Base-by-base conservation (phyloP, 2,888 invertebrate genomes). In the Drosophila tanythrix region DNA sequence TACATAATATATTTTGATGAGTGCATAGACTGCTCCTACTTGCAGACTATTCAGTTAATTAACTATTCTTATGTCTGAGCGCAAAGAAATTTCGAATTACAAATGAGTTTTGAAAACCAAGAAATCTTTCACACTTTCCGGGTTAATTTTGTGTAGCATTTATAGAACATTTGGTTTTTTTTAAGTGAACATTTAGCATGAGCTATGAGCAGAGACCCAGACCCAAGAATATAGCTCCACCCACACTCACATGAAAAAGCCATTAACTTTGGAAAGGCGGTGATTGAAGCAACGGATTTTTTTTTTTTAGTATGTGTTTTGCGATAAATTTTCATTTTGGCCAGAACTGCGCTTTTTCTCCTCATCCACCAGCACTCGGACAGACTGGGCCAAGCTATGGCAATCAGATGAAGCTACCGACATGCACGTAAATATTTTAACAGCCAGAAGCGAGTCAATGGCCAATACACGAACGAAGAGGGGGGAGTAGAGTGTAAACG, bases 261-360 rank as follows among this genome's bases (percentile, higher is more conserved):
- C 90, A 87, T 87, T 87, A 90, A 73, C 85, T 79, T 69, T 55
- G 25, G 27, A 6, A 36, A 40, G 43, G 43, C 43, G 43, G 40
- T 10, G 72, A 70, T 71, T 71, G 71, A 70, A 71, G 72, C 72
- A 5, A 51, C 65, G 71, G 67, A 61, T 76, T 68, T 53, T 60
- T 36, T 36, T n/a, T 55, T 56, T 76, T 76, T 68, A 71, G 57
- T 71, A 73, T 85, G 79, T 80, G 74, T 74, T 79, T 79, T 76
- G 76, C 87, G 81, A 90, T 87, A 87, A 90, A 90, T 89, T 87
- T 77, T 83, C 83, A 86, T 90, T 90, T 88, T 74, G 71, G 31
- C 15, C 63, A 69, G 67, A 68, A 70, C 83, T 83, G 87, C 87
- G 89, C 90, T 90, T 90, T 87, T 88, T 63, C 67, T 55, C 61